Conservation (phyloP, 1,140 invertebrate genomes). For the Odontomachus brunneus region DNA sequence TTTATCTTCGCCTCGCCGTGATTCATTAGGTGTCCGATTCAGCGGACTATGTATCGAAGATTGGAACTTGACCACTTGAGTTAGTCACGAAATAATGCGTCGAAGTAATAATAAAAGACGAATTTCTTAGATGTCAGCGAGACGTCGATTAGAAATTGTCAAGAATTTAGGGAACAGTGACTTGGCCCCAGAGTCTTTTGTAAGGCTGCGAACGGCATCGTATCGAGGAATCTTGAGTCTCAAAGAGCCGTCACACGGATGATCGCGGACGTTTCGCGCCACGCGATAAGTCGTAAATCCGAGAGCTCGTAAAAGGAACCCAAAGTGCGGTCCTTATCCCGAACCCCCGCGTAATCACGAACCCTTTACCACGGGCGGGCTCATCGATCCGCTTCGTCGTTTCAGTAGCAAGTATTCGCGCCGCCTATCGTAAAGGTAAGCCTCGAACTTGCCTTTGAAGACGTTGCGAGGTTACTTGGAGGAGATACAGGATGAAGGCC, state of each 20-base stretch:
- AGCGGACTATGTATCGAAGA: too few species aligned
- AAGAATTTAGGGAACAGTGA: not conserved
- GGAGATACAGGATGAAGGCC: not conserved
- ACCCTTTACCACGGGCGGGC: constrained; percentile 75
- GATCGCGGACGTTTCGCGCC: constrained; percentile 70
- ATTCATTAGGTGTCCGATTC: too few species aligned
- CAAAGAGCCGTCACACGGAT: constrained; percentile 62
- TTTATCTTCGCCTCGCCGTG: too few species aligned
- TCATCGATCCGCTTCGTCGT: constrained; percentile 75
- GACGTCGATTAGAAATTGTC: not conserved
- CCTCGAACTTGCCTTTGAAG: constrained; percentile 56
- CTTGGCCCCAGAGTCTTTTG: constrained; percentile 17
- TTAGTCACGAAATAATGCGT: not conserved
- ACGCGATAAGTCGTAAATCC: constrained; percentile 82
- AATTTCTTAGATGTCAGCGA: not conserved
- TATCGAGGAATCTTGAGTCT: constrained; percentile 48
- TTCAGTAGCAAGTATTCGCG: constrained; percentile 56
- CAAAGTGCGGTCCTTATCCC: constrained; percentile 76
- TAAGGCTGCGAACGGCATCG: constrained; percentile 28
- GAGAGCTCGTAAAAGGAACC: constrained; percentile 81
- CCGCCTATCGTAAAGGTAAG: constrained; percentile 67
- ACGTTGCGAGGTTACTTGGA: not conserved
- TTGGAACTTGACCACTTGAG: not conserved
- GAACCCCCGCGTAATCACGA: constrained; percentile 80
- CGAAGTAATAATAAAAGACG: not conserved